Conservation (phyloP, 1,140 invertebrate species). For the Grapholita molesta region DNA sequence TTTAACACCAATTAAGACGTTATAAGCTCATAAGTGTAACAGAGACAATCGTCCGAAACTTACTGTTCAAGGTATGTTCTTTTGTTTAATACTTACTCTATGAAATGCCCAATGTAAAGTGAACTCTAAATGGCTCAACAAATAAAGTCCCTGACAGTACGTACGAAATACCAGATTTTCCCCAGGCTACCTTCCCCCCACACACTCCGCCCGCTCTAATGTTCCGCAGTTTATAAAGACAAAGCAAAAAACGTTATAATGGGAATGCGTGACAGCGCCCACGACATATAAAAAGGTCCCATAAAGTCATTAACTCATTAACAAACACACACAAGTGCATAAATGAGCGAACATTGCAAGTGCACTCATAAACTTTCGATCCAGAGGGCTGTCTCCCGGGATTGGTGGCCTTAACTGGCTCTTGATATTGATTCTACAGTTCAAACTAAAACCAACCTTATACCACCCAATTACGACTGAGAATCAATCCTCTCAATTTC, state of each 20-base stretch:
- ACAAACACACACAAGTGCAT: neutral
- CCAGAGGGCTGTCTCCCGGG: conserved; percentile 53
- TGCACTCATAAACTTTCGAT: conserved; percentile 67
- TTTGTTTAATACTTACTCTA: too few relatives aligned
- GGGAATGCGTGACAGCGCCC: conserved; percentile 37
- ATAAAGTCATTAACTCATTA: neutral
- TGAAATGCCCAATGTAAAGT: too few relatives aligned
- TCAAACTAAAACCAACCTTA: conserved; percentile 20
- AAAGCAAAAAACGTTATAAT: conserved; percentile 62
- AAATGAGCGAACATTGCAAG: conserved; percentile 38
- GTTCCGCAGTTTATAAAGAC: conserved; percentile 38
- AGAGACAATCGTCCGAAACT: too few relatives aligned
- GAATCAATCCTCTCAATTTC: neutral
- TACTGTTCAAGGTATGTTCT: too few relatives aligned
- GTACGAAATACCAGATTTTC: too few relatives aligned
- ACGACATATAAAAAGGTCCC: neutral
- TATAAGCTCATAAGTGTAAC: too few relatives aligned
- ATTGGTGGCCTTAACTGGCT: conserved; percentile 55
- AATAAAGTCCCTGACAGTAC: too few relatives aligned
- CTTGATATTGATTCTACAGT: conserved; percentile 42
- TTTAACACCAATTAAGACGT: too few relatives aligned
- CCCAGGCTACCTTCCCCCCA: too few relatives aligned
- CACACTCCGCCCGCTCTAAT: neutral
- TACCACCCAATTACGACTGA: neutral
- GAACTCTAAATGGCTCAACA: too few relatives aligned